These are phyloP conservation scores for Radopholus similis DNA, from an alignment of 1,140 invertebrate species.

Conservation along the genomic window DNA sequence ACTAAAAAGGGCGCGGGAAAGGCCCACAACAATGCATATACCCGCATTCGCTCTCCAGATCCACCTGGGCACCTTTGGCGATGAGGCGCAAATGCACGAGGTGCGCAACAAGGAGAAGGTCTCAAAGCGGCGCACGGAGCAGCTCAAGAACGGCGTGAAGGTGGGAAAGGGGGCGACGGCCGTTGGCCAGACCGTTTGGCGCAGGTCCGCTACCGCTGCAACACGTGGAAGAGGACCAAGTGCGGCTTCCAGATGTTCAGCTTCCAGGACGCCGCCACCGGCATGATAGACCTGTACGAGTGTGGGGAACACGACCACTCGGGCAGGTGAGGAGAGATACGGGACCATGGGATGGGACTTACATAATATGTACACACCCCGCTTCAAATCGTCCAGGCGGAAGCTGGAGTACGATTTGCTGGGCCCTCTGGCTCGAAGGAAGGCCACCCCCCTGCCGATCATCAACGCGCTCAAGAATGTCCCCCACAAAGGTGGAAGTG, in stretches of 20 bases:
- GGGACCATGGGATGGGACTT: background rate
- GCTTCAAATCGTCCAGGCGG: background rate
- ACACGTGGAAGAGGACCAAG: constrained; percentile 18
- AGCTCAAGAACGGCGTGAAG: constrained; percentile 18
- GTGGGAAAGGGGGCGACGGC: background rate
- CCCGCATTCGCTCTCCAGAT: background rate
- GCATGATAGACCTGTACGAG: constrained; percentile 13
- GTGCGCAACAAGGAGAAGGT: constrained; percentile 21
- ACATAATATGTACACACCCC: background rate
- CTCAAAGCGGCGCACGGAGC: constrained; percentile 15
- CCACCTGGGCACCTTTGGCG: constrained; percentile 8
- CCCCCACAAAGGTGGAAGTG: background rate
- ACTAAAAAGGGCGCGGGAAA: background rate
- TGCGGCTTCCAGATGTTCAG: constrained; percentile 20
- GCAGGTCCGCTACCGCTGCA: constrained; percentile 14
- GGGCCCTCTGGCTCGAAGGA: background rate
- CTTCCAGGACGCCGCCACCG: constrained; percentile 1
- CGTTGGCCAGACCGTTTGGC: background rate
- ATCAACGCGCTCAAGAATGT: background rate
- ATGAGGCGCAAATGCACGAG: constrained; percentile 5
- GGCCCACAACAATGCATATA: background rate
- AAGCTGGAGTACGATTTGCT: constrained; percentile 13
- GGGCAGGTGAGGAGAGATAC: background rate
- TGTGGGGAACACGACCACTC: constrained; percentile 15
- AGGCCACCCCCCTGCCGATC: background rate